Base-by-base conservation (phyloP, 2,797 vertebrate genomes). In the Lepilemur septentrionalis region DNA sequence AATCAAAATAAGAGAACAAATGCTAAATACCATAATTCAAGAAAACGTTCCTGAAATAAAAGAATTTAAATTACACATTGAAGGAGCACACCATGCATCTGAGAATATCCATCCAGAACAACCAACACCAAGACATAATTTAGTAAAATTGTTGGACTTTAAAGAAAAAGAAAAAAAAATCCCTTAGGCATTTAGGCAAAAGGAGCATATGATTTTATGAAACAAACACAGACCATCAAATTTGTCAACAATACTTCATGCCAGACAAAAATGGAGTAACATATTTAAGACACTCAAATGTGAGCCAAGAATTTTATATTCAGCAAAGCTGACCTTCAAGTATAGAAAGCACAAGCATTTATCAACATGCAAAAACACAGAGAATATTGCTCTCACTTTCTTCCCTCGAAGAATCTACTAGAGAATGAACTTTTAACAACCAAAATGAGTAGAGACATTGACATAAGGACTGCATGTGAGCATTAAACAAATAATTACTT, bases 141-240 rank as follows among this genome's bases (percentile, higher is more conserved):
- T 95, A 89, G 46, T 85, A 93, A 91, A 81, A 95, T 81, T 43
- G 76, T 72, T 89, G 18, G 52, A 93, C 43, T 91, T 89, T 18
- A 81, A 93, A 92, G 57, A 75, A 80, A 84, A 82, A 35, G 10
- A 32, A 7, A 38, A 43, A 46, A 92, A 81, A 52, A 65, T 10
- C 2, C 32, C 76, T 80, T 61, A 55, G 18, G 17, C 6, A 84
- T 88, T 22, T 84, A 80, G 43, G 32, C 46, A 81, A 86, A 86
- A 76, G 43, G 11, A 87, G 78, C 17, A 7, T 52, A 17, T 48
- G 23, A 52, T 67, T 97, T 92, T 87, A 86, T 72, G 55, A 89
- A 23, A 43, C 38, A 94, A 73, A 43, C 41, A 73, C n/a, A 67
- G n/a, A 61, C 80, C 46, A 63, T 72, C 78, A 73, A 35, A 89